phyloP scores from a whole-genome alignment of 2,797 vertebrate genomes.

The Falco cherrug region DNA sequence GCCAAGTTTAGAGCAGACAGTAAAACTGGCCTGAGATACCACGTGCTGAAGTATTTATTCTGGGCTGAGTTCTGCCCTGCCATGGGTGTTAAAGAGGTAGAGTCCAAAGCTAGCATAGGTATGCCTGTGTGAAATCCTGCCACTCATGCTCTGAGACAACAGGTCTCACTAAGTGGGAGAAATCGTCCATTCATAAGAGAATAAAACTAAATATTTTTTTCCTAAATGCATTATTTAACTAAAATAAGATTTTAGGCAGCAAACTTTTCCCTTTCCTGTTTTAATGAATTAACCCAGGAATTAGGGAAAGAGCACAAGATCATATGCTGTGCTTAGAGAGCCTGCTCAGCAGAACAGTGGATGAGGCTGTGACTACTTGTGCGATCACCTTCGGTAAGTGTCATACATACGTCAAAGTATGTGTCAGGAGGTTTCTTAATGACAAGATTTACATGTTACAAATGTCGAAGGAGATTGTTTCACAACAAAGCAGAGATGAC shows the following conservation, averaged over 20 bases:
- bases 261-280: neutral
- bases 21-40: neutral
- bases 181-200: neutral
- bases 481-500: neutral
- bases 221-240: neutral
- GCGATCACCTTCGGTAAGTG: neutral
- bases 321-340: neutral
- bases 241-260: neutral
- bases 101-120: neutral
- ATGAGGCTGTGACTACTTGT: neutral
- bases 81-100: neutral
- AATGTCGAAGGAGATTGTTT: slow-evolving; percentile 19
- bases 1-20: neutral
- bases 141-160: neutral
- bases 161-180: neutral
- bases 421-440: neutral
- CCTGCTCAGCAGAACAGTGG: neutral
- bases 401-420: neutral
- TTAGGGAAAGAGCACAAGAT: neutral
- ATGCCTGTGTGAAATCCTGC: neutral
- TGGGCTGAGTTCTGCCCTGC: neutral
- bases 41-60: neutral
- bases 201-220: neutral
- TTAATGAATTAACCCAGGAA: neutral
- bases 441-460: neutral